Percentiles rank a stretch among this genome's conserved stretches.
Evolutionary conservation across 2,113 vertebrate genomes (phyloP).

Genomic region (Sander vitreus): DNA sequence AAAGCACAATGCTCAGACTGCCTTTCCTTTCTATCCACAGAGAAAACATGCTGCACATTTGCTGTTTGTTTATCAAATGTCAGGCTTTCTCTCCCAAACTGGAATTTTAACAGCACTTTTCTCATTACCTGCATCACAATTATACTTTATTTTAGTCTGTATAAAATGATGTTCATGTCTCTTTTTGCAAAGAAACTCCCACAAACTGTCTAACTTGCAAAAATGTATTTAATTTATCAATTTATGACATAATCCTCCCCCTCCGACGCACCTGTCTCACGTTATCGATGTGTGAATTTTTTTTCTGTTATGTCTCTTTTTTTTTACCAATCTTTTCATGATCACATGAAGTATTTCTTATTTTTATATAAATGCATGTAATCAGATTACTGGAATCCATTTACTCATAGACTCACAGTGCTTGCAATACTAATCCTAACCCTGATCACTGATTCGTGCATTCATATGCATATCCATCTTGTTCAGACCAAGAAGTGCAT

Average conservation of each 20-base stretch:
- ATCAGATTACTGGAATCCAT: neutral
- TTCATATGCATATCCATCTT: neutral
- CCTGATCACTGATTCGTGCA: neutral
- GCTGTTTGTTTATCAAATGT: slow-evolving; percentile 41
- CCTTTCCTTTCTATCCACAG: slow-evolving; percentile 22
- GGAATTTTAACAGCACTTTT: slow-evolving; percentile 15
- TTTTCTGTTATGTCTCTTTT: no score
- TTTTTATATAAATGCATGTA: neutral
- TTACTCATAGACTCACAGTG: neutral
- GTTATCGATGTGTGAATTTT: no score
- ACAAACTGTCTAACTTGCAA: no score
- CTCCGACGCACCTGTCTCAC: no score
- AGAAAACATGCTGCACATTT: slow-evolving; percentile 38
- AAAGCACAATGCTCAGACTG: neutral
- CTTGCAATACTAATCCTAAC: neutral
- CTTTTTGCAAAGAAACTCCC: neutral
- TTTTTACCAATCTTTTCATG: neutral
- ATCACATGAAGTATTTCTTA: neutral
- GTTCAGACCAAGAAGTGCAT: neutral
- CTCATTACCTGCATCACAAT: slow-evolving; percentile 25
- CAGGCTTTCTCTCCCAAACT: neutral
- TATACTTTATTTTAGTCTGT: neutral
- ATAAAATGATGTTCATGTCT: neutral
- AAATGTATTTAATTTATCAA: no score
- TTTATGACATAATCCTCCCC: no score